These are phyloP conservation scores for Thalassaphorura encarpata DNA, from an alignment of 1,140 invertebrate genomes.

Conservation along the genomic window DNA sequence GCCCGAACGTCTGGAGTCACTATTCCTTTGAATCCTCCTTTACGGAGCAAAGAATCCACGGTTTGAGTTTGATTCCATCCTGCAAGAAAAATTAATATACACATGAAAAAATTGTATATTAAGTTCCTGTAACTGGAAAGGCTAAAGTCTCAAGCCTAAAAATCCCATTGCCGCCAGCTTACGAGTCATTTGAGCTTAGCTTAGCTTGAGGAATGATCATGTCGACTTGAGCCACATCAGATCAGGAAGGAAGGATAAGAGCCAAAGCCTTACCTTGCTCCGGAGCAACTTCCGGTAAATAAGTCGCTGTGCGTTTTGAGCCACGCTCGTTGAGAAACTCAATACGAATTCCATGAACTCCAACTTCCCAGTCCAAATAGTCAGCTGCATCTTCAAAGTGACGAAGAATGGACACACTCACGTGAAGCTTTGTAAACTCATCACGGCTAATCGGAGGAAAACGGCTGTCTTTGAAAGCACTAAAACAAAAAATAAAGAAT, in stretches of 20 bases:
- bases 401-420: constrained; percentile 88
- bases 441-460: constrained; percentile 92
- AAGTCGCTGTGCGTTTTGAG: constrained; percentile 89
- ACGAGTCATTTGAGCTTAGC: no score
- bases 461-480: constrained; percentile 92
- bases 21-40: constrained; percentile 87
- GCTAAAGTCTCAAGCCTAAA: no score
- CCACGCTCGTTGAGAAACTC: constrained; percentile 95
- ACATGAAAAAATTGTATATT: no score
- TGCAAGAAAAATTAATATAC: constrained; percentile 39
- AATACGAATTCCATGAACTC: constrained; percentile 94
- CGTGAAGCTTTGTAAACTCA: constrained; percentile 82
- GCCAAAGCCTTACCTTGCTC: constrained; percentile 79
- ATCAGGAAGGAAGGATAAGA: neutral
- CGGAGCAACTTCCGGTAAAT: constrained; percentile 90
- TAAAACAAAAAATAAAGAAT: no score
- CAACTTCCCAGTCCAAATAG: constrained; percentile 96
- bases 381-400: constrained; percentile 92
- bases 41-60: constrained; percentile 91
- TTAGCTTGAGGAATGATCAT: no score
- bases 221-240: no score
- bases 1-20: constrained; percentile 80
- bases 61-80: constrained; percentile 96
- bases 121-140: no score
- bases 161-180: no score